phyloP scores from a whole-genome alignment of 2,113 vertebrate genomes.

The Oenanthe melanoleuca region DNA sequence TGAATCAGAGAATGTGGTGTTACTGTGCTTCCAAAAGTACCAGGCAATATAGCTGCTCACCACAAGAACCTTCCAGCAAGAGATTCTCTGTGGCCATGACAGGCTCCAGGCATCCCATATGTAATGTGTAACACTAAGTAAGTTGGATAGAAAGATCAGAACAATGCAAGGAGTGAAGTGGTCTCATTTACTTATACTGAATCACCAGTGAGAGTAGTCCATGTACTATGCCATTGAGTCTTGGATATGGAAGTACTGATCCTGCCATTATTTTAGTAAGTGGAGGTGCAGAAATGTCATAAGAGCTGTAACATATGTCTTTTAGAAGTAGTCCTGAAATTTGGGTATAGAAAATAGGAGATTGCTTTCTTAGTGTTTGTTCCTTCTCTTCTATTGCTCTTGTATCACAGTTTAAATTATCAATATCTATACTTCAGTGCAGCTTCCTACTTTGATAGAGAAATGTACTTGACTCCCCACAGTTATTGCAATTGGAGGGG shows the following conservation, averaged over 20 bases:
- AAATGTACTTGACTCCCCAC: slow-evolving; percentile 81
- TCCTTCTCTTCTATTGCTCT: slow-evolving; percentile 64
- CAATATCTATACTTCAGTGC: slow-evolving; percentile 77
- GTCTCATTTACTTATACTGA: not conserved
- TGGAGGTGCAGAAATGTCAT: not conserved
- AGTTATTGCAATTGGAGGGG: slow-evolving; percentile 79
- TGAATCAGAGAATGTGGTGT: not conserved
- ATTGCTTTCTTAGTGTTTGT: slow-evolving; percentile 16
- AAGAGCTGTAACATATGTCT: not conserved
- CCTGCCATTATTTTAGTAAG: not conserved
- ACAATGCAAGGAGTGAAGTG: not conserved
- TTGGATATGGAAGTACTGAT: not conserved
- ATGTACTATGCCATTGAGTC: not conserved
- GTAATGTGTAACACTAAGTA: not conserved
- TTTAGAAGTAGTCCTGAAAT: not conserved
- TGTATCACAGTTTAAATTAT: slow-evolving; percentile 68
- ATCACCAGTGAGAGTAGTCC: not conserved
- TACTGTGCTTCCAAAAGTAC: not conserved
- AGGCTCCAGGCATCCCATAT: not conserved
- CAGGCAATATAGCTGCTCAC: not conserved
- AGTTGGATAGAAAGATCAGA: not conserved
- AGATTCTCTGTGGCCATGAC: not conserved
- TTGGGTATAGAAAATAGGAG: not conserved
- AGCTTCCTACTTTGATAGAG: slow-evolving; percentile 74
- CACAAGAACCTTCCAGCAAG: not conserved